phyloP scores from a whole-genome alignment of 1,140 invertebrate species.

The Berghia stephanieae region DNA sequence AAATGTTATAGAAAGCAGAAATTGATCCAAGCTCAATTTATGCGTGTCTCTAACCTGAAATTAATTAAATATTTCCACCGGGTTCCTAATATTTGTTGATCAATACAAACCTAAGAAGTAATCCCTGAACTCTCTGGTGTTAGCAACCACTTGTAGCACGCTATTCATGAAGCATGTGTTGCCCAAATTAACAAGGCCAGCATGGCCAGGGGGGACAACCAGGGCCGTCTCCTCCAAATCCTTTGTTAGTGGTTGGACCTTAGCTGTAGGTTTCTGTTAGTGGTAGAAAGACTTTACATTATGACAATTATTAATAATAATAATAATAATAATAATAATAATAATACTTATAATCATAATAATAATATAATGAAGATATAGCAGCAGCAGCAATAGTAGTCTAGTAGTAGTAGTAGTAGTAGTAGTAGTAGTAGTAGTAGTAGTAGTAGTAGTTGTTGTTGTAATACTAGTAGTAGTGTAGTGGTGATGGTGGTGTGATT shows the following conservation, averaged over 20 bases:
- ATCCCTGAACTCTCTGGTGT: conserved; percentile 62
- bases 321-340: not conserved
- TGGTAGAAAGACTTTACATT: conserved; percentile 16
- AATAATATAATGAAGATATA: not conserved
- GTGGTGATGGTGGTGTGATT: too few species aligned
- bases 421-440: too few species aligned
- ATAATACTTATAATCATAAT: too few species aligned
- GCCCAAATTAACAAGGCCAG: conserved; percentile 65
- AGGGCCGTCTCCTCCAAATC: conserved; percentile 30
- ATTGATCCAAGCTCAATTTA: too few species aligned
- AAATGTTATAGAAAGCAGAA: too few species aligned
- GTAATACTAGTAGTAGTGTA: too few species aligned
- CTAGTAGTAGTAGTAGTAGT: too few species aligned
- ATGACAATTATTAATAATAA: not conserved
- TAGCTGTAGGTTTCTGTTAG: conserved; percentile 63
- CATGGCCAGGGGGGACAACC: conserved; percentile 51
- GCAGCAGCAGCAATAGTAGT: not conserved
- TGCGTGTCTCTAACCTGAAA: too few species aligned
- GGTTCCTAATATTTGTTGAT: not conserved
- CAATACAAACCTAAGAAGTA: conserved; percentile 67
- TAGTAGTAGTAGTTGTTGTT: too few species aligned
- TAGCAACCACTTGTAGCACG: conserved; percentile 68
- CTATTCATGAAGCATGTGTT: conserved; percentile 69
- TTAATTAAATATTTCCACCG: too few species aligned
- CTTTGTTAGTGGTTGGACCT: conserved; percentile 62